Evolutionary conservation across 1,140 invertebrate genomes (phyloP), one percentile per base, ranked within the genome.

Genomic region (Papilio machaon): DNA sequence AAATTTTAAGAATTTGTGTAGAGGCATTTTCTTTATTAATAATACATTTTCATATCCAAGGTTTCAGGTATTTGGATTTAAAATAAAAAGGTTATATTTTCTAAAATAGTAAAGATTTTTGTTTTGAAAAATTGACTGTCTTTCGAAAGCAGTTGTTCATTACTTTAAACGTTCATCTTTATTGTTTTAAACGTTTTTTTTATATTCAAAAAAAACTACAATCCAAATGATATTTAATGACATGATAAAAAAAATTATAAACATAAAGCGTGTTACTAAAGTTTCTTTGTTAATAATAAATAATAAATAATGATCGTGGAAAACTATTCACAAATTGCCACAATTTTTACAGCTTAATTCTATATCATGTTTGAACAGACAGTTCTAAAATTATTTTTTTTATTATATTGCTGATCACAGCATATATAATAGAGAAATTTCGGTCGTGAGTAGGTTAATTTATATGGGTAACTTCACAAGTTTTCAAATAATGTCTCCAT

Each of bases 401-500:
- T 30, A 19, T 60, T 13, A 70, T 70, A 35, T 35, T 30, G 23
- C 47, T 30, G 74, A 76, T 52, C 47, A 23, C 47, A 46, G 13
- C 64, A 38, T 17, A 30, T 30, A 78, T 78, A 78, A 78, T 60
- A 58, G 75, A 77, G 76, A 64, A 43, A 78, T 60, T 78, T 78
- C n/a, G 30, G 76, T 43, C 52, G 76, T 78, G 43, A 78, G 54
- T 30, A 78, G 30, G 52, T 78, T 58, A 78, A 78, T 78, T 78
- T 78, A 78, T 78, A 60, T 78, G 76, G 54, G 52, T 58, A 78
- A 78, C 30, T 78, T 78, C 76, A 43, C 23, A 67, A 79, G 38
- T 79, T 79, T 79, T 79, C 77, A 67, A 79, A 79, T 79, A 79
- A 79, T 79, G 77, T 79, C 77, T 67, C 77, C 77, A 79, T 79